phyloP scores from a whole-genome alignment of 2,797 vertebrate species.

The Myotis vivesi region DNA sequence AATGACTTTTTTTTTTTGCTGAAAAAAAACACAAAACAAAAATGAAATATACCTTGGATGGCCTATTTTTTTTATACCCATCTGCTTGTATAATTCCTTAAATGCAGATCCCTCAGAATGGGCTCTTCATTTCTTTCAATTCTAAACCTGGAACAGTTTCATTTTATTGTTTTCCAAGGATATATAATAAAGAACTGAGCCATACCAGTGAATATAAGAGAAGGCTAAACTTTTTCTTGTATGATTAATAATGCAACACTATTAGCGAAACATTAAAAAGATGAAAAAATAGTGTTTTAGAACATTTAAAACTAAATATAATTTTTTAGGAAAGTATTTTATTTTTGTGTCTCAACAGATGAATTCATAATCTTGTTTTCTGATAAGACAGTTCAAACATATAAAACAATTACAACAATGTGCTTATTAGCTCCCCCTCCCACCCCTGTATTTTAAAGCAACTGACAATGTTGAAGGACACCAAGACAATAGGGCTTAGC shows the following conservation, averaged over 20 bases:
- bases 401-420: slow-evolving; percentile 84
- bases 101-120: not conserved
- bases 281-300: not conserved
- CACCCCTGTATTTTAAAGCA: slow-evolving; percentile 78
- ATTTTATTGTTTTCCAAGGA: not conserved
- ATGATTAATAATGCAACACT: slow-evolving; percentile 11
- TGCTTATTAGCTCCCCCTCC: slow-evolving; percentile 79
- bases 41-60: not conserved
- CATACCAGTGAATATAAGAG: not conserved
- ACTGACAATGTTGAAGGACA: slow-evolving; percentile 83
- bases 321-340: slow-evolving; percentile 80
- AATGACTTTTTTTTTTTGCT: not conserved
- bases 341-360: slow-evolving; percentile 80
- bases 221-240: slow-evolving; percentile 19
- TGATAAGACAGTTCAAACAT: slow-evolving; percentile 83
- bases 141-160: slow-evolving; percentile 30
- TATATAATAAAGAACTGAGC: not conserved
- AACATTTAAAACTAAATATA: slow-evolving; percentile 45
- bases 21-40: not conserved
- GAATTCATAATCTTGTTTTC: slow-evolving; percentile 82
- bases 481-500: slow-evolving; percentile 83
- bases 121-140: not conserved
- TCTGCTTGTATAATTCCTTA: not conserved
- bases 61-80: not conserved
- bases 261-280: slow-evolving; percentile 35